Conservation (phyloP, 2,113 vertebrate genomes). For the Dolichotis patagonum region DNA sequence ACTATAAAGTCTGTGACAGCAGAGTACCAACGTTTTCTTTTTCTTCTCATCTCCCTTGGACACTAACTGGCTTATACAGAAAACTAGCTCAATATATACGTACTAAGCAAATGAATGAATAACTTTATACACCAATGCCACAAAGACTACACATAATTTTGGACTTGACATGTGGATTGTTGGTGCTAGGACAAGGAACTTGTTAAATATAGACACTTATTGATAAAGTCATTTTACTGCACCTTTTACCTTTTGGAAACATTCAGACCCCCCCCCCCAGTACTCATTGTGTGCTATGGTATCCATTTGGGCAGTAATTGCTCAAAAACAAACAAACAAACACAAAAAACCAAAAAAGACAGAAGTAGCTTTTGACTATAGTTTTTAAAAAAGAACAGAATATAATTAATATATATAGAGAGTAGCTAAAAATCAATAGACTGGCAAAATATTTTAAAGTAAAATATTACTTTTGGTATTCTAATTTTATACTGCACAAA, state of each 20-base stretch:
- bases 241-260: neutral
- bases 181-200: conserved; percentile 29
- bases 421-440: neutral
- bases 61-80: conserved; percentile 12
- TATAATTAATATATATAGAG: neutral
- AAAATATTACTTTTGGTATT: conserved; percentile 19
- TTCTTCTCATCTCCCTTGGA: neutral
- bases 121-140: neutral
- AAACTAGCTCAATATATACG: neutral
- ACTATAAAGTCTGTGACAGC: neutral
- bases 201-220: conserved; percentile 40
- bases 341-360: neutral
- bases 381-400: neutral
- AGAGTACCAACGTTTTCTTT: neutral
- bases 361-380: conserved; percentile 19
- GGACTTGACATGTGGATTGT: conserved; percentile 8
- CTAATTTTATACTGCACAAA: neutral
- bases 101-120: conserved; percentile 26
- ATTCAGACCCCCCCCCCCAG: neutral
- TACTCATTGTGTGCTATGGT: neutral
- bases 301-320: neutral
- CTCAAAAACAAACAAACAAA: neutral
- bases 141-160: conserved; percentile 28
- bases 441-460: conserved; percentile 15
- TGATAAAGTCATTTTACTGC: neutral